Evolutionary conservation across 2,888 invertebrate genomes (phyloP).

Genomic region (Scotopteryx bipunctaria): DNA sequence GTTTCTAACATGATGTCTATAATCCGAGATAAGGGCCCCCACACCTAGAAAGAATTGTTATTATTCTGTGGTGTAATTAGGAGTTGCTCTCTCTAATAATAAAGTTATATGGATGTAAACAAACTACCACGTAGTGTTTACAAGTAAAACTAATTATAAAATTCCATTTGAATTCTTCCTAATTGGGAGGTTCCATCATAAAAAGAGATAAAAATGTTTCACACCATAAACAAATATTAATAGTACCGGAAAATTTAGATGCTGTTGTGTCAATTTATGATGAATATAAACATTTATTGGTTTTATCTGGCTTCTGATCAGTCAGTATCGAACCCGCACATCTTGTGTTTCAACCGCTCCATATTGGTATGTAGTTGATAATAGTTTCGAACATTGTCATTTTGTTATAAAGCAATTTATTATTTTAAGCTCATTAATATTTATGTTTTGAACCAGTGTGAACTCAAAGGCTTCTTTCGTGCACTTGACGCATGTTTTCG

Average conservation of each 20-base stretch:
- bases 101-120: constrained; percentile 58
- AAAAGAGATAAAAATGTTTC: constrained; percentile 40
- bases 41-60: not conserved
- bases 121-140: constrained; percentile 47
- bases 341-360: too few species aligned
- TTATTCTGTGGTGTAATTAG: constrained; percentile 42
- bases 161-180: constrained; percentile 44
- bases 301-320: constrained; percentile 14
- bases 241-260: constrained; percentile 40
- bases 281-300: constrained; percentile 27
- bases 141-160: constrained; percentile 47
- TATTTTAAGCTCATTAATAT: too few species aligned
- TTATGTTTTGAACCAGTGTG: too few species aligned
- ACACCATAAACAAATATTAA: constrained; percentile 45
- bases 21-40: too few species aligned
- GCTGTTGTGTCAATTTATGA: constrained; percentile 35
- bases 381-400: too few species aligned
- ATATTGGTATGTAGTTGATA: too few species aligned
- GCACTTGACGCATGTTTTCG: too few species aligned
- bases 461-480: too few species aligned
- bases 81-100: constrained; percentile 48
- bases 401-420: too few species aligned
- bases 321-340: too few species aligned
- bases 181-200: constrained; percentile 50
- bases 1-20: too few species aligned